These are phyloP conservation scores for Dendrolimus kikuchii DNA, from an alignment of 1,140 invertebrate genomes.

Conservation along the genomic window DNA sequence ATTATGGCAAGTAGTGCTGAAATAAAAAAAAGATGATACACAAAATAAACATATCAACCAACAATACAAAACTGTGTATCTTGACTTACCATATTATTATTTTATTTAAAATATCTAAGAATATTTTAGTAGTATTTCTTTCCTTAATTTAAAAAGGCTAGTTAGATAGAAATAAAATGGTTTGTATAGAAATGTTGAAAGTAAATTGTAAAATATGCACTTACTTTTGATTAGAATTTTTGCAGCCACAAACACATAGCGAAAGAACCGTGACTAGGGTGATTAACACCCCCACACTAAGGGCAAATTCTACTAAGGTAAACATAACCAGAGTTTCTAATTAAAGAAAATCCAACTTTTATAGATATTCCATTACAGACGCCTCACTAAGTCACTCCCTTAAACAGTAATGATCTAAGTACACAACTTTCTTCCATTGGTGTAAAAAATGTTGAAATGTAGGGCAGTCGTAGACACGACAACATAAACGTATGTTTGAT, in stretches of 20 bases:
- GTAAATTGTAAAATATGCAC: constrained; percentile 17
- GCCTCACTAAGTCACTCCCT: constrained; percentile 44
- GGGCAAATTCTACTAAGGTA: constrained; percentile 56
- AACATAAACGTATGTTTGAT: constrained; percentile 14
- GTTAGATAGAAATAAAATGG: no score
- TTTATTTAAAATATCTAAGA: no score
- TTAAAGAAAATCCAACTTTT: constrained; percentile 19
- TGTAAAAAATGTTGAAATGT: constrained; percentile 48
- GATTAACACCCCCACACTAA: constrained; percentile 56
- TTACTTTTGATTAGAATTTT: constrained; percentile 69
- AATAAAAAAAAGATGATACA: no score
- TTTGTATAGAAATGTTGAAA: no score
- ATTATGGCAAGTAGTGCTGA: no score
- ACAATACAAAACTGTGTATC: no score
- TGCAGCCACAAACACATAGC: constrained; percentile 66
- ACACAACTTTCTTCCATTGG: constrained; percentile 63
- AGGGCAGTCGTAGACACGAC: constrained; percentile 39
- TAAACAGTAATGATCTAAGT: constrained; percentile 37
- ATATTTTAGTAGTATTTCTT: no score
- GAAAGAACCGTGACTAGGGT: constrained; percentile 53
- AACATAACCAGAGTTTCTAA: constrained; percentile 54
- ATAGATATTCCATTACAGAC: constrained; percentile 37
- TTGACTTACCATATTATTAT: no score
- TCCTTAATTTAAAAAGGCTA: no score
- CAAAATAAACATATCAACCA: no score